Base-by-base conservation (phyloP, 2,113 vertebrate genomes). In the Cyprinodon brontotheroides region DNA sequence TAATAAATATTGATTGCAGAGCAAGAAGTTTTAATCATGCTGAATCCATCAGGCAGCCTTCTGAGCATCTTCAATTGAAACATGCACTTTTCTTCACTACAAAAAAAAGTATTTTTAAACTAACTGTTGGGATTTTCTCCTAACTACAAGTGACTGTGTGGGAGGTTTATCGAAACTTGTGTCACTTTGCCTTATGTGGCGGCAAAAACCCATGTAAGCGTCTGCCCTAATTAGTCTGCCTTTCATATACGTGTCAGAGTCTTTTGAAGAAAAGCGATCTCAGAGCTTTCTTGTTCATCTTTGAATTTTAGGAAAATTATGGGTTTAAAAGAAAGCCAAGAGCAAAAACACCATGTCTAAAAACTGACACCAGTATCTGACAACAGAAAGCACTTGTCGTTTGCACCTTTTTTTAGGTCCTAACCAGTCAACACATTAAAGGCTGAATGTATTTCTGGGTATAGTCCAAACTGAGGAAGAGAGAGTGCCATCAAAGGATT, bases 371-470 rank as follows among this genome's bases (percentile, higher is more conserved):
- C 38, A 36, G 68, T 75, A 57, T 81, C 29, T 74, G 65, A 48
- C n/a, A 12, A 76, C 62, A 73, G 53, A 88, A 78, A 78, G 71
- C 78, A 78, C 68, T 83, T 50, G 72, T 70, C 74, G 68, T 59
- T 78, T 39, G 57, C 59, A 62, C 50, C 20, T 64, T 36, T 6
- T 36, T 48, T 50, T 72, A 29, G 61, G 65, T 45, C 2, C 6
- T 75, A 57, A 76, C 79, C 71, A 77, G 78, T 67, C 45, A 22
- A 80, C 73, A 87, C 68, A 86, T 82, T 79, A 81, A 53, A 57
- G 43, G 74, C 4, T 68, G 45, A 8, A 67, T 77, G 66, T 5
- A 41, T 61, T 17, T 20, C 65, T 72, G 14, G 38, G 70, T 74
- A 72, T 41, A 70, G 63, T 17, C 4, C 14, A 7, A 68, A 75